These are phyloP conservation scores for Carassius auratus DNA, from an alignment of 2,113 vertebrate species.

Conservation along the genomic window DNA sequence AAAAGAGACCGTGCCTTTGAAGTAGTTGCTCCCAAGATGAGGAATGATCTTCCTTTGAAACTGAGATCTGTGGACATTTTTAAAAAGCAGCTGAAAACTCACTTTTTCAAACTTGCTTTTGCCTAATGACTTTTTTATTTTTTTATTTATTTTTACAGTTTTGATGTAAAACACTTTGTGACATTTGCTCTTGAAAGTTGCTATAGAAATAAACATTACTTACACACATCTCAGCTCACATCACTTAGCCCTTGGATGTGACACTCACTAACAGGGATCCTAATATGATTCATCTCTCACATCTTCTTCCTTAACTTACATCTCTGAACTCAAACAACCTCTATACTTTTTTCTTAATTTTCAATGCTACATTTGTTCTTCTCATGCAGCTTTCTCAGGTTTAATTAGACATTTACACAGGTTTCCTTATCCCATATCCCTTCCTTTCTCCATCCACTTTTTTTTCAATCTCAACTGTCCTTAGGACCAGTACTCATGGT, in stretches of 20 bases:
- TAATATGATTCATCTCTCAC: conserved; percentile 3
- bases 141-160: no score
- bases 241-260: conserved; percentile 1
- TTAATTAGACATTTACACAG: background rate
- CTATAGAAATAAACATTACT: no score
- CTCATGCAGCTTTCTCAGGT: background rate
- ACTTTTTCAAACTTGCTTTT: no score
- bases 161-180: no score
- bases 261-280: conserved; percentile 3
- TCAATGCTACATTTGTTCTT: background rate
- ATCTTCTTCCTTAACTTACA: background rate
- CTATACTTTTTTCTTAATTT: background rate
- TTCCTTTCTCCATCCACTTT: background rate
- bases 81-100: no score
- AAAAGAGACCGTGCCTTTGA: no score
- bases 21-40: no score
- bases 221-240: conserved; percentile 6
- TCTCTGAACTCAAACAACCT: background rate
- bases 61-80: no score
- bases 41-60: no score
- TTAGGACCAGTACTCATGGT: background rate
- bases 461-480: background rate
- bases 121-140: no score
- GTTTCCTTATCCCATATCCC: background rate
- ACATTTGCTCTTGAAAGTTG: no score